Base-by-base conservation (phyloP, 1,140 invertebrate species). In the Cryptotermes secundus region DNA sequence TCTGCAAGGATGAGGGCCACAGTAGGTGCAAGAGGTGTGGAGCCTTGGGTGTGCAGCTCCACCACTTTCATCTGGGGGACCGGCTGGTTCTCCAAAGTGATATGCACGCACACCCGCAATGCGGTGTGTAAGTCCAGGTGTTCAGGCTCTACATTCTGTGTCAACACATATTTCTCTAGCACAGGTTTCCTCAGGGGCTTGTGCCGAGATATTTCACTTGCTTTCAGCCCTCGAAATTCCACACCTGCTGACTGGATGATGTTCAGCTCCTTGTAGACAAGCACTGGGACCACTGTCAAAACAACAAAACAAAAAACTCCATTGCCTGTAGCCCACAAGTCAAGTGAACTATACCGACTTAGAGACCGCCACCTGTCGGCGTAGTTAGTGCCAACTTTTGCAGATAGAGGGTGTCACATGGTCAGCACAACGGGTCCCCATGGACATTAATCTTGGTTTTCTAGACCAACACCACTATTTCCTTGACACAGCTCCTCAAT, bases 1-100 rank as follows among this genome's bases (percentile, higher is more conserved):
- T 89, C 88, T 35, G 86, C 86, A 24, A 89, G 85, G 12, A 86
- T 82, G 79, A 85, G 72, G 34, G 85, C 82, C 31, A 89, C 85
- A 88, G 83, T 91, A 85, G 12, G 90, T 87, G 12, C 85, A 86
- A 83, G 90, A 86, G 38, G 89, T 86, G 80, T 91, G 90, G 31
- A 92, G 91, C 86, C 92, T 90, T 86, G 65, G 49, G 86, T 79
- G 91, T 2, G 92, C 85, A 3, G 92, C 86, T 89, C 98, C 96
- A 9, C 96, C 90, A 31, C 94, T 91, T 86, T 95, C 96, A 0
- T 97, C 90, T 89, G 95, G 1, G 16, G 95, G 34, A 92, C 91
- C 0, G 89, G 90, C 35, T 92, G 88, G 89, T 97, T 98, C 88
- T 99, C 97, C 0, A 97, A 88, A 0, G 94, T 92, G 1, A 97